Percentiles rank a stretch among this genome's conserved stretches.
These are phyloP conservation scores for Grantiella picta DNA, from an alignment of 2,113 vertebrate genomes.

Conservation along the genomic window DNA sequence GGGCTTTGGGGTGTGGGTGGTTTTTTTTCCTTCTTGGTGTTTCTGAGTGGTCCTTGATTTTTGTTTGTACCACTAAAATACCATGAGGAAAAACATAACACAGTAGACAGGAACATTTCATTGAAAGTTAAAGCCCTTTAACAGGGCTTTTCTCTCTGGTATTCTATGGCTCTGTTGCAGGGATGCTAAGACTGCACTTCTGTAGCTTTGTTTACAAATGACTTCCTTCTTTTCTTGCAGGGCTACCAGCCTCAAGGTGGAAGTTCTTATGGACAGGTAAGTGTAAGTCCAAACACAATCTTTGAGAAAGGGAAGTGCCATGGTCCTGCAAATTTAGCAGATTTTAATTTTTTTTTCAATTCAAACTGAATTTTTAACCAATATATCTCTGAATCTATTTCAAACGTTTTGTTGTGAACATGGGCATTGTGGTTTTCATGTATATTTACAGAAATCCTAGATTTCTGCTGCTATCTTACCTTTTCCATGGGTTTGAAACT, in stretches of 20 bases:
- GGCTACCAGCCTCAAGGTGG: background rate
- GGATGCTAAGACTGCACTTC: background rate
- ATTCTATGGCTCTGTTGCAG: background rate
- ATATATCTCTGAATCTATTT: background rate
- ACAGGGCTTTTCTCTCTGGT: background rate
- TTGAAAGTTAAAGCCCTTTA: too few species aligned
- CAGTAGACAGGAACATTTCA: rapidly evolving
- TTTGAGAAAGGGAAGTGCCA: background rate
- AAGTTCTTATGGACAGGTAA: background rate
- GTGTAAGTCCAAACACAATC: background rate
- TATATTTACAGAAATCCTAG: background rate
- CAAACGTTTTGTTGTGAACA: background rate
- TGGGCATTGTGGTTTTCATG: rapidly evolving
- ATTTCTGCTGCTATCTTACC: background rate
- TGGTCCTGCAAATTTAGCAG: background rate
- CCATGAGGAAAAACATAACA: rapidly evolving
- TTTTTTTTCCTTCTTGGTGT: background rate
- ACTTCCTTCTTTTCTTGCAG: background rate
- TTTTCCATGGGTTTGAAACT: background rate
- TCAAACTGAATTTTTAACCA: background rate
- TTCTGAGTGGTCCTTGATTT: background rate
- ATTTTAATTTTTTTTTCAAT: background rate
- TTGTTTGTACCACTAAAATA: background rate
- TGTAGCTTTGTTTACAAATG: background rate
- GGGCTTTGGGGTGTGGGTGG: rapidly evolving